Conservation (phyloP, 1,140 invertebrate genomes). For the Dreissena rostriformis region DNA sequence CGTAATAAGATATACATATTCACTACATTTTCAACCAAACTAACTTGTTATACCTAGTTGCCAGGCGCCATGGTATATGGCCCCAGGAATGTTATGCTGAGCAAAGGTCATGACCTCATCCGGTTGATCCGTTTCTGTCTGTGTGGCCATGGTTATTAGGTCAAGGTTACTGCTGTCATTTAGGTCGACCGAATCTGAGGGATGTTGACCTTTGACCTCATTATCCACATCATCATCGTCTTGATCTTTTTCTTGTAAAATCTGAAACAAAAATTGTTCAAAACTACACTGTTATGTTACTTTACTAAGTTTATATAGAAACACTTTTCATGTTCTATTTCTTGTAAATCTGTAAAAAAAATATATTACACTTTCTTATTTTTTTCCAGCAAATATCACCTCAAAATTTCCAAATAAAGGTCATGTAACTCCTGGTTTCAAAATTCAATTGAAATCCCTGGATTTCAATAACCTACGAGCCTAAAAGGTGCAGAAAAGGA, state of each 20-base stretch:
- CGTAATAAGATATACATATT: too few species aligned
- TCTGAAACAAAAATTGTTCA: not conserved
- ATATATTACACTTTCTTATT: too few species aligned
- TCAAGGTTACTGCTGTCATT: slow-evolving; percentile 43
- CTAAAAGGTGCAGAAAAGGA: too few species aligned
- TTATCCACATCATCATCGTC: slow-evolving; percentile 11
- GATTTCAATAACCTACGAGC: too few species aligned
- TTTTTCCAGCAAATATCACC: too few species aligned
- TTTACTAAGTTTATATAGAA: not conserved
- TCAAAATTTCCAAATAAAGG: too few species aligned
- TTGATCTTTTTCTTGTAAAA: not conserved
- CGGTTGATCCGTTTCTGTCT: slow-evolving; percentile 67
- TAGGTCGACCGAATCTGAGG: slow-evolving; percentile 3
- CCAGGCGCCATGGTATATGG: slow-evolving; percentile 88
- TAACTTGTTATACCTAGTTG: slow-evolving; percentile 80
- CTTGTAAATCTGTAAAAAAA: too few species aligned
- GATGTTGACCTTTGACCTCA: slow-evolving; percentile 7
- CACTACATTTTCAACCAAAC: too few species aligned
- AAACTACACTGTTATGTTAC: not conserved
- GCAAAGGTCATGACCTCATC: slow-evolving; percentile 40
- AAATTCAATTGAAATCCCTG: too few species aligned
- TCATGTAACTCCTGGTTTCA: too few species aligned
- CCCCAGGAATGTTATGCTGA: slow-evolving; percentile 72
- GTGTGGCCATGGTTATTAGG: slow-evolving; percentile 74
- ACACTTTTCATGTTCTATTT: not conserved